Evolutionary conservation across 2,888 invertebrate species (phyloP).

Genomic region (Nemotelus nigrinus): DNA sequence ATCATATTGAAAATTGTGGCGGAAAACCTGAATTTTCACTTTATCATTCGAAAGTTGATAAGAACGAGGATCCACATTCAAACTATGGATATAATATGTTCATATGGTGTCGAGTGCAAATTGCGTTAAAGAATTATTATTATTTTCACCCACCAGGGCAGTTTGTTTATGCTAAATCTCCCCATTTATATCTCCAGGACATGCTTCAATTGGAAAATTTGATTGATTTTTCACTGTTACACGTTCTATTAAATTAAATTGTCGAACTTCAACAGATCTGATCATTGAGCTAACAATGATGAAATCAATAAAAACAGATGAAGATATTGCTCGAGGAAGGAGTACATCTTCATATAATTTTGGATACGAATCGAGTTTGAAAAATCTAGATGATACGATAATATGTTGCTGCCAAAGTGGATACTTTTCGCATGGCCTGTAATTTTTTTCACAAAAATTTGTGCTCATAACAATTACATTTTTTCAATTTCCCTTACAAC

Average conservation of each 20-base stretch:
- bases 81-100: slow-evolving; percentile 59
- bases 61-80: background rate
- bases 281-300: slow-evolving; percentile 56
- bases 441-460: no score
- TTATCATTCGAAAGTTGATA: no score
- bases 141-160: slow-evolving; percentile 59
- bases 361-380: no score
- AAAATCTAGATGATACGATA: no score
- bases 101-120: slow-evolving; percentile 58
- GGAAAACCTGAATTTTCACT: slow-evolving; percentile 52
- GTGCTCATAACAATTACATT: no score
- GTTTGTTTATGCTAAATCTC: slow-evolving; percentile 57
- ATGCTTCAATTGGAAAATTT: slow-evolving; percentile 55
- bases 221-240: slow-evolving; percentile 58
- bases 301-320: slow-evolving; percentile 60
- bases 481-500: no score
- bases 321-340: slow-evolving; percentile 58
- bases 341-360: background rate
- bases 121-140: slow-evolving; percentile 59
- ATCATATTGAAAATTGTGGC: slow-evolving; percentile 57
- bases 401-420: no score
- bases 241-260: slow-evolving; percentile 61
- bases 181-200: slow-evolving; percentile 54
- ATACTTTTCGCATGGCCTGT: no score
- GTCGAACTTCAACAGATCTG: slow-evolving; percentile 58